These are phyloP conservation scores for Rhinolophus ferrumequinum DNA, from an alignment of 2,113 vertebrate species.

Conservation along the genomic window DNA sequence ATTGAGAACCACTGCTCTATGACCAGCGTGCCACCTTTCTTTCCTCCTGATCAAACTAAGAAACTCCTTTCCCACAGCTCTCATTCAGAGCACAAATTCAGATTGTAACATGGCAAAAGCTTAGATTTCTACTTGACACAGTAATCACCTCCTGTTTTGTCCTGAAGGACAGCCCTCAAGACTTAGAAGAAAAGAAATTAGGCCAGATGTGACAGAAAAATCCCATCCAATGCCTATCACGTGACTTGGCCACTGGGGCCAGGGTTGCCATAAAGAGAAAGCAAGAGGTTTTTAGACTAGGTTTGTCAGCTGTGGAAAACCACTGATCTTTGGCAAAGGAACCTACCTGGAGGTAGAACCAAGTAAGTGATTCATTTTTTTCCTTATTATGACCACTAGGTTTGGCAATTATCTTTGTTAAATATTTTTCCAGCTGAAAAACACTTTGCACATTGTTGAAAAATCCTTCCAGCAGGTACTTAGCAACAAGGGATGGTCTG, in stretches of 20 bases:
- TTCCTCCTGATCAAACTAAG: neutral
- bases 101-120: neutral
- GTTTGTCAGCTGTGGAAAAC: neutral
- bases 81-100: neutral
- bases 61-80: neutral
- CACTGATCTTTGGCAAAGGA: constrained; percentile 50
- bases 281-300: neutral
- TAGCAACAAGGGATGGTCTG: neutral
- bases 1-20: neutral
- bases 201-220: neutral
- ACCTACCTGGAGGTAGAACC: constrained; percentile 18
- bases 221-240: neutral
- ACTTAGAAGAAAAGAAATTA: neutral
- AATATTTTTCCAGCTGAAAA: neutral
- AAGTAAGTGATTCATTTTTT: neutral
- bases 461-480: neutral
- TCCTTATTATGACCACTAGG: neutral
- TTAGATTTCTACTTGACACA: neutral
- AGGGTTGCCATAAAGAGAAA: neutral
- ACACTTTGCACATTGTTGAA: neutral
- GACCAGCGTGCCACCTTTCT: neutral
- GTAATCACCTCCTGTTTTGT: neutral
- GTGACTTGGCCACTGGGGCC: neutral
- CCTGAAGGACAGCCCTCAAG: neutral
- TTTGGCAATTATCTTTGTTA: neutral